These are phyloP conservation scores for Columba livia DNA, from an alignment of 2,113 vertebrate species.

Conservation along the genomic window DNA sequence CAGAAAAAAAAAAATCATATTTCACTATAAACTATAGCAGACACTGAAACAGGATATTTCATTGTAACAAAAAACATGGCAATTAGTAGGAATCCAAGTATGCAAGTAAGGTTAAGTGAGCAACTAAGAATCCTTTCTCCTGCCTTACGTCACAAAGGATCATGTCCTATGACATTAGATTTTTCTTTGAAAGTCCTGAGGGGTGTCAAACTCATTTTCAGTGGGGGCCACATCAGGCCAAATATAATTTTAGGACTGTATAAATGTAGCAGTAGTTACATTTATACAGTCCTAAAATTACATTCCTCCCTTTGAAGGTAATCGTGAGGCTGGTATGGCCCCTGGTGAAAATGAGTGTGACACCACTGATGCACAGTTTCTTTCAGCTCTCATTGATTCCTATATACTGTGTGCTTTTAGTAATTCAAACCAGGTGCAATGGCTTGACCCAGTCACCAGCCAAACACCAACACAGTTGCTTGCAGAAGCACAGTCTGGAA, in stretches of 20 bases:
- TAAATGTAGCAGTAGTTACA: too few relatives aligned
- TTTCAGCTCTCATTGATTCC: neutral
- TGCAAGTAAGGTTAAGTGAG: neutral
- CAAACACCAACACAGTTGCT: neutral
- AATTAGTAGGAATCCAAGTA: neutral
- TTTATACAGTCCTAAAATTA: too few relatives aligned
- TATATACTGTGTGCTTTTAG: neutral
- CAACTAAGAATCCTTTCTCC: neutral
- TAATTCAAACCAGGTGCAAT: neutral
- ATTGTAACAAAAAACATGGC: neutral
- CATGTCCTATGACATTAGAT: neutral
- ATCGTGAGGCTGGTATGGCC: too few relatives aligned
- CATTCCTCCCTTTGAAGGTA: too few relatives aligned
- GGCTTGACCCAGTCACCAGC: neutral
- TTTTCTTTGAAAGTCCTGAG: neutral
- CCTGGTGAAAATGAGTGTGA: too few relatives aligned
- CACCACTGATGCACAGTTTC: neutral
- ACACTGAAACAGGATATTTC: neutral
- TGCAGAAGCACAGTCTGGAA: neutral
- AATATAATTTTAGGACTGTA: too few relatives aligned
- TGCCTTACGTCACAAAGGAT: neutral
- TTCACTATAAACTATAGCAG: neutral
- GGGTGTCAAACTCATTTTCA: too few relatives aligned
- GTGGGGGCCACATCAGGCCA: too few relatives aligned
- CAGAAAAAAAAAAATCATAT: neutral